Conservation (phyloP, 2,797 vertebrate genomes). For the Siniperca scherzeri region DNA sequence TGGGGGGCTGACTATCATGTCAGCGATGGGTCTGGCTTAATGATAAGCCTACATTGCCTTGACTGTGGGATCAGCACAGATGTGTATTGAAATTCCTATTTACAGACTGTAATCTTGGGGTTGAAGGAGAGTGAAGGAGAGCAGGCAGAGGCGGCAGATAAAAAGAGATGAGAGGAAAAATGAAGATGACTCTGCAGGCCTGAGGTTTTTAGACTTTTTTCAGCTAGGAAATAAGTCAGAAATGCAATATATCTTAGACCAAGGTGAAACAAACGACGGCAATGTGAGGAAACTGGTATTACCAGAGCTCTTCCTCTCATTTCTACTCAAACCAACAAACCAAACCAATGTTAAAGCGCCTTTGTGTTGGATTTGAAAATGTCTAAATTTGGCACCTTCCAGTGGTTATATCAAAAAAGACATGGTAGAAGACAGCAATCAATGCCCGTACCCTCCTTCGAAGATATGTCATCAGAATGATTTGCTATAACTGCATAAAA, state of each 20-base stretch:
- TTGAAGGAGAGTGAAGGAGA: constrained; percentile 53
- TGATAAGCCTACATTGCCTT: constrained; percentile 52
- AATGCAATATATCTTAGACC: neutral
- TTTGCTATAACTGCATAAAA: neutral
- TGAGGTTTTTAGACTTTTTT: constrained; percentile 1
- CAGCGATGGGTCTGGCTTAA: constrained; percentile 36
- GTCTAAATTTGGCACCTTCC: neutral
- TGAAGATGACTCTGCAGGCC: constrained; percentile 20
- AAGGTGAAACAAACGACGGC: constrained; percentile 15
- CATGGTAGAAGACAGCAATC: neutral
- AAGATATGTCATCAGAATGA: too few species aligned
- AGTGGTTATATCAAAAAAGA: neutral
- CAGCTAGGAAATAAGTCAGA: constrained; percentile 6
- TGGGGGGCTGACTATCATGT: constrained; percentile 9
- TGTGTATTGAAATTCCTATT: constrained; percentile 46
- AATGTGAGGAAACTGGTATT: neutral
- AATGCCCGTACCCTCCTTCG: neutral
- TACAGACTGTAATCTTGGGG: constrained; percentile 47
- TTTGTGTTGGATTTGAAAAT: neutral
- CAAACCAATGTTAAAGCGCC: neutral
- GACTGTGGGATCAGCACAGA: constrained; percentile 41
- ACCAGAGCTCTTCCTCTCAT: neutral
- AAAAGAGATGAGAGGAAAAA: constrained; percentile 16
- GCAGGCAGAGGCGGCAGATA: neutral
- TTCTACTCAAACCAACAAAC: neutral